phyloP scores from a whole-genome alignment of 2,113 vertebrate genomes.

The Chitala chitala region DNA sequence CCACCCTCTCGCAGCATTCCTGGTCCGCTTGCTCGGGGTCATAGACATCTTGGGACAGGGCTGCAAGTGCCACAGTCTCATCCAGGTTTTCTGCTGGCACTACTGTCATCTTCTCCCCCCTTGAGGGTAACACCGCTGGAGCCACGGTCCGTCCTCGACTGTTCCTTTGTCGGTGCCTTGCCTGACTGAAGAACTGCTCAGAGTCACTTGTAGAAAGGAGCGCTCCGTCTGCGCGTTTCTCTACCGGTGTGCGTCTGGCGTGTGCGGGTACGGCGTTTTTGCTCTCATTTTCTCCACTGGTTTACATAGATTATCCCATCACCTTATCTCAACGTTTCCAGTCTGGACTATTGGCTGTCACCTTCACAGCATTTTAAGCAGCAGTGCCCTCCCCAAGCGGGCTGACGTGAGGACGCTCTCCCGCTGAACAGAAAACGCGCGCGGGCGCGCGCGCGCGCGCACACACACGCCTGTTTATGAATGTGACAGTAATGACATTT shows the following conservation, averaged over 20 bases:
- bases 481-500: conserved; percentile 17
- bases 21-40: conserved; percentile 57
- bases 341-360: conserved; percentile 59
- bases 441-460: conserved; percentile 26
- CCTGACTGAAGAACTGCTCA: conserved; percentile 25
- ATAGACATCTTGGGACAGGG: conserved; percentile 59
- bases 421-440: conserved; percentile 34
- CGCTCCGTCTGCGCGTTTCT: conserved; percentile 14
- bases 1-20: conserved; percentile 83
- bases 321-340: conserved; percentile 40
- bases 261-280: conserved; percentile 35
- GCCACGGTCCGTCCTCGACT: conserved; percentile 37
- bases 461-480: conserved; percentile 5
- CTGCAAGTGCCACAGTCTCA: conserved; percentile 66
- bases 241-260: conserved; percentile 34
- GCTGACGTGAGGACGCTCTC: conserved; percentile 49
- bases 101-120: conserved; percentile 62
- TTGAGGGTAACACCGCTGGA: conserved; percentile 38
- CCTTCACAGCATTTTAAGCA: conserved; percentile 64
- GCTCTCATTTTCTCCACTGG: conserved; percentile 40
- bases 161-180: conserved; percentile 20
- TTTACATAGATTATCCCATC: conserved; percentile 29
- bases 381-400: conserved; percentile 55
- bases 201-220: conserved; percentile 37
- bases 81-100: conserved; percentile 69